A percentile compares a stretch with the other conserved stretches of the same genome.
phyloP scores from a whole-genome alignment of 2,797 vertebrate genomes.

The Enteromius mattozi region DNA sequence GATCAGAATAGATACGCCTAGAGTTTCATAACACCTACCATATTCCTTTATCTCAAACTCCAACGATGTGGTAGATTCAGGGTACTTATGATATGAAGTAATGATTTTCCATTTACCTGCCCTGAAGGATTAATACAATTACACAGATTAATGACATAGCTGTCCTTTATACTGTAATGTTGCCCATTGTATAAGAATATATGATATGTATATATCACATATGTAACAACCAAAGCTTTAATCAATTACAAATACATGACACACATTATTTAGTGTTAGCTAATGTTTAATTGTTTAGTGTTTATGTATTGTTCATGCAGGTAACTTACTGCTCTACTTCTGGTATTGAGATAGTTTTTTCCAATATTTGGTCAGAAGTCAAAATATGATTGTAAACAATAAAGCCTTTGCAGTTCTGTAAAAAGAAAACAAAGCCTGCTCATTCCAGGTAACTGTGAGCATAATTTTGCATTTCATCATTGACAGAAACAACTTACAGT shows the following conservation, averaged over 20 bases:
- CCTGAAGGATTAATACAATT: conserved; percentile 58
- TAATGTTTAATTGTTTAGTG: not conserved
- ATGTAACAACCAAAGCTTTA: not conserved
- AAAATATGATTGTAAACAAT: conserved; percentile 62
- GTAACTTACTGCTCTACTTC: conserved; percentile 70
- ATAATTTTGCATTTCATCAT: not conserved
- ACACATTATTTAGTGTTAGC: not conserved
- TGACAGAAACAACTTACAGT: conserved; percentile 65
- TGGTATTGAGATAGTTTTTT: conserved; percentile 66
- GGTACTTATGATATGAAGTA: conserved; percentile 65
- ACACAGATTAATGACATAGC: not conserved
- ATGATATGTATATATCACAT: not conserved
- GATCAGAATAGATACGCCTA: not conserved
- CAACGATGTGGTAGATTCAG: conserved; percentile 67
- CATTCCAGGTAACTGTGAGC: not conserved
- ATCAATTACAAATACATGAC: not conserved
- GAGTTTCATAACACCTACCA: conserved; percentile 59
- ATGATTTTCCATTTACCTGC: conserved; percentile 75
- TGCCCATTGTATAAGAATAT: not conserved
- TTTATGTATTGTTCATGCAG: not conserved
- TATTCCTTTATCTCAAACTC: conserved; percentile 77
- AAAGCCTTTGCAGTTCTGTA: conserved; percentile 73
- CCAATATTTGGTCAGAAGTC: conserved; percentile 56
- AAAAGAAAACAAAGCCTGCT: conserved; percentile 19
- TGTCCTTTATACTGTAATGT: not conserved